A percentile compares a stretch with the other conserved stretches of the same genome.
These are phyloP conservation scores for Thalpophila matura DNA, from an alignment of 2,888 invertebrate species.

Conservation along the genomic window DNA sequence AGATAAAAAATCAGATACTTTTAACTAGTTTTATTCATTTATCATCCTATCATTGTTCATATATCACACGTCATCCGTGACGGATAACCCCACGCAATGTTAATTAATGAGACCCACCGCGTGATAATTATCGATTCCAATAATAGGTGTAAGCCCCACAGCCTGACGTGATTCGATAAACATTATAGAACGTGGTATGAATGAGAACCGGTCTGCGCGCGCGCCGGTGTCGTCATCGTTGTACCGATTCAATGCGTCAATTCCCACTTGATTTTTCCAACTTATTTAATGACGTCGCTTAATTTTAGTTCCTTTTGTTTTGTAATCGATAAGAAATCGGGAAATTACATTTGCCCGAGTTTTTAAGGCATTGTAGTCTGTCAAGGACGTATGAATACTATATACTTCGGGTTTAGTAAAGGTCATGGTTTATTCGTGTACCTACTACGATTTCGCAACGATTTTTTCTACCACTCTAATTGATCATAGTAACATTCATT, in stretches of 20 bases:
- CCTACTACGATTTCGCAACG: slow-evolving; percentile 16
- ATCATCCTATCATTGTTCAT: slow-evolving; percentile 16
- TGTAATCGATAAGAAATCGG: slow-evolving; percentile 26
- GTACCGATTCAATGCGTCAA: slow-evolving; percentile 56
- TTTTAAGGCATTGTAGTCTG: slow-evolving; percentile 19
- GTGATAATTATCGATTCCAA: slow-evolving; percentile 47
- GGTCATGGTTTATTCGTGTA: slow-evolving; percentile 27
- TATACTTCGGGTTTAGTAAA: slow-evolving; percentile 29
- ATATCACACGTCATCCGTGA: slow-evolving; percentile 6
- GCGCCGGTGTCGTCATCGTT: slow-evolving; percentile 63
- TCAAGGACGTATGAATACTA: slow-evolving; percentile 38
- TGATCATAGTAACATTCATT: slow-evolving; percentile 2
- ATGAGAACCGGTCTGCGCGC: slow-evolving; percentile 67
- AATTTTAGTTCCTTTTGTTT: slow-evolving; percentile 54
- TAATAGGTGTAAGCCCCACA: slow-evolving; percentile 39
- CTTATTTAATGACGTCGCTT: slow-evolving; percentile 63
- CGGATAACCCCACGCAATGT: slow-evolving; percentile 15
- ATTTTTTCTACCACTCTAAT: slow-evolving; percentile 4
- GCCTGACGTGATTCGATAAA: slow-evolving; percentile 51
- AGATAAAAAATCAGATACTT: slow-evolving; percentile 14
- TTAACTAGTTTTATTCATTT: no score
- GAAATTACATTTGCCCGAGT: slow-evolving; percentile 40
- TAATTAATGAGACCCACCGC: slow-evolving; percentile 34
- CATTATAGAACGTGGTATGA: slow-evolving; percentile 50
- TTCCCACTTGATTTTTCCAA: slow-evolving; percentile 62